phyloP scores from a whole-genome alignment of 2,888 invertebrate species.

The Dynastes grantii region DNA sequence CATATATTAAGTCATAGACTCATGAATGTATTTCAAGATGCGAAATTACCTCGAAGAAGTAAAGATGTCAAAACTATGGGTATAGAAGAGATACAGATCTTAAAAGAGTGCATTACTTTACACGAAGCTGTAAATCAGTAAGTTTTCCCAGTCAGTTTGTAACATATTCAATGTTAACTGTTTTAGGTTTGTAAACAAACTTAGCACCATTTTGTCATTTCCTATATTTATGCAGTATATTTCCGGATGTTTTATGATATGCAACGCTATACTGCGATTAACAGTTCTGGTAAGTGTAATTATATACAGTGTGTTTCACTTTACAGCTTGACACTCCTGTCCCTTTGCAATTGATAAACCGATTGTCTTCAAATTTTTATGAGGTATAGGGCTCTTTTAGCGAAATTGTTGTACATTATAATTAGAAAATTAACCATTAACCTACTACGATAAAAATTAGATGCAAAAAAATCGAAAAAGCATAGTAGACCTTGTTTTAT shows the following conservation, averaged over 20 bases:
- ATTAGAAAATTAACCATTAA: no score
- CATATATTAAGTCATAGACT: slow-evolving; percentile 10
- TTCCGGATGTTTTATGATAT: slow-evolving; percentile 33
- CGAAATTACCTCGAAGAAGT: background rate
- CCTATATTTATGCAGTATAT: slow-evolving; percentile 21
- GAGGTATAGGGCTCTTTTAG: no score
- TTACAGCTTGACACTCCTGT: no score
- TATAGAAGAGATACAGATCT: background rate
- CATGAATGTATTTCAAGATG: slow-evolving; percentile 10
- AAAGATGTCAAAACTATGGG: background rate
- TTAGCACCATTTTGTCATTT: background rate
- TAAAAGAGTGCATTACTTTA: background rate
- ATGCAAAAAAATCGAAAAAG: no score
- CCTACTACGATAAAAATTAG: no score
- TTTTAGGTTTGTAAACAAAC: slow-evolving; percentile 23
- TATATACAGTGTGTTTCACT: background rate
- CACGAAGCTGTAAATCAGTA: slow-evolving; percentile 1
- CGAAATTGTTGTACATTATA: no score
- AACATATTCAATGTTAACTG: background rate
- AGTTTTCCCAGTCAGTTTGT: background rate
- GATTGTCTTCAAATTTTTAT: no score
- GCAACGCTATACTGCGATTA: slow-evolving; percentile 21
- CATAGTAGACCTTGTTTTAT: no score
- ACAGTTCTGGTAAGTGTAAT: slow-evolving; percentile 16
- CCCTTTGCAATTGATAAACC: no score